Evolutionary conservation across 2,113 vertebrate genomes (phyloP).

Genomic region (Phylloscopus trochilus): DNA sequence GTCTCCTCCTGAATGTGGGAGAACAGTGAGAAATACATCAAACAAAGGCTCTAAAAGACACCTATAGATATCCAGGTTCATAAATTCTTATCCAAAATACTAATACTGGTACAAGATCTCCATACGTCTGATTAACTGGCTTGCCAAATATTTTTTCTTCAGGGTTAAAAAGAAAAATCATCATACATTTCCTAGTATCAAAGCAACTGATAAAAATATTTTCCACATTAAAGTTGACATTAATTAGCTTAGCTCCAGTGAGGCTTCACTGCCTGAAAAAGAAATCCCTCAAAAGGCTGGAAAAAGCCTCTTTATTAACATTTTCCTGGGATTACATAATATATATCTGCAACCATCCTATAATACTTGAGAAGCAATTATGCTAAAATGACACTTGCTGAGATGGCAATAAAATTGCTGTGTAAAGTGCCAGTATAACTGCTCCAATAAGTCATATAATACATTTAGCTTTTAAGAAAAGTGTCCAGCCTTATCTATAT

Average conservation of each 20-base stretch:
- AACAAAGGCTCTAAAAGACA: background rate
- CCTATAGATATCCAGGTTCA: background rate
- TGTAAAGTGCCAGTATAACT: background rate
- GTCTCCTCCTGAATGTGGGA: background rate
- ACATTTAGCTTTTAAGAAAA: background rate
- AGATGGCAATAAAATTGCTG: background rate
- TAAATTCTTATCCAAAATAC: background rate
- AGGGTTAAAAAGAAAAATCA: background rate
- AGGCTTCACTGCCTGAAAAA: background rate
- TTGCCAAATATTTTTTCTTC: background rate
- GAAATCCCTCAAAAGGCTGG: background rate
- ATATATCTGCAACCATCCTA: background rate
- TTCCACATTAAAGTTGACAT: conserved; percentile 10
- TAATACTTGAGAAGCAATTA: background rate
- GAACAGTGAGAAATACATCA: background rate
- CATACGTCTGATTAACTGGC: background rate
- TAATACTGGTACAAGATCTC: background rate
- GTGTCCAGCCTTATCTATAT: background rate
- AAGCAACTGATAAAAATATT: conserved; percentile 20
- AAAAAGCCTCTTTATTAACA: background rate
- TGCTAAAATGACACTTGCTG: background rate
- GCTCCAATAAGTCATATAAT: background rate
- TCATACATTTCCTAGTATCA: background rate
- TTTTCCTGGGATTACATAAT: background rate
- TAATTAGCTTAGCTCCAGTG: background rate